Conservation (phyloP, 2,888 invertebrate species). For the Coremacera marginata region DNA sequence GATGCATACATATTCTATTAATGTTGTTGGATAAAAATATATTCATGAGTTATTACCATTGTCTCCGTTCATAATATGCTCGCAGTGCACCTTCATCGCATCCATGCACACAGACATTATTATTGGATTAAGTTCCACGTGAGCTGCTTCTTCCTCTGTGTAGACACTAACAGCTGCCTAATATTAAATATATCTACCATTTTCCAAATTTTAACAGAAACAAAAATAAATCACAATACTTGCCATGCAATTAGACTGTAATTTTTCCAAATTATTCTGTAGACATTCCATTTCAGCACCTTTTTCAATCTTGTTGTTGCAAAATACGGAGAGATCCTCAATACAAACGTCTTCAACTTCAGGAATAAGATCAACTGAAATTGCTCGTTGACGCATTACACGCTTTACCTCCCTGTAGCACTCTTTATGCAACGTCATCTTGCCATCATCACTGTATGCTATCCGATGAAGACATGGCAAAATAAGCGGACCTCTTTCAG, state of each 20-base stretch:
- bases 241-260: constrained; percentile 78
- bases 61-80: constrained; percentile 75
- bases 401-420: constrained; percentile 83
- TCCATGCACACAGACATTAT: constrained; percentile 85
- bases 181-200: no score
- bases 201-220: no score
- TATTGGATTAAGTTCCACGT: constrained; percentile 90
- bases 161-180: constrained; percentile 79
- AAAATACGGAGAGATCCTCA: constrained; percentile 84
- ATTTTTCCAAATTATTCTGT: constrained; percentile 84
- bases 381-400: constrained; percentile 93
- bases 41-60: constrained; percentile 74
- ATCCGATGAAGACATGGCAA: constrained; percentile 90
- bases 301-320: constrained; percentile 86
- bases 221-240: not conserved
- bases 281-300: constrained; percentile 94
- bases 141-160: constrained; percentile 90
- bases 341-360: constrained; percentile 93
- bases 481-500: constrained; percentile 85
- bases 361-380: constrained; percentile 92
- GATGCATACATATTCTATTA: not conserved
- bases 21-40: not conserved
- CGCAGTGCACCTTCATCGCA: constrained; percentile 83
- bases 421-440: constrained; percentile 72
- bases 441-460: constrained; percentile 71